Evolutionary conservation across 2,113 vertebrate genomes (phyloP), one percentile per base, ranked within the genome.

Genomic region (Candoia aspera): DNA sequence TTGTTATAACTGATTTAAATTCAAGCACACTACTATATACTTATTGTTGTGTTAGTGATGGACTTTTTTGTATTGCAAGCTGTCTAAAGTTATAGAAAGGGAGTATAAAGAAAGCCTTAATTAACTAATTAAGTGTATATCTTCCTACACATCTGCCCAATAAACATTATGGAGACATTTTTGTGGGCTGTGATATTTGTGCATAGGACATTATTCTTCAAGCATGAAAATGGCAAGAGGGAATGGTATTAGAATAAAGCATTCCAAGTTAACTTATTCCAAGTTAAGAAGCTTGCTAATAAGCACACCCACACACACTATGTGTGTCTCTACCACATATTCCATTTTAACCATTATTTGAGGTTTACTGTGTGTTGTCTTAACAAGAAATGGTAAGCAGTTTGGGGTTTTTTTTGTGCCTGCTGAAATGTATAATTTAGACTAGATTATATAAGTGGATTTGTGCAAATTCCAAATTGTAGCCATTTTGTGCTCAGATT

Each of bases 131-230:
- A 64, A 49, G 60, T 89, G 83, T 93, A 94, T 90, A 93, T 84
- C 33, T 91, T 29, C 62, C 93, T 93, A 90, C 90, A 92, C 94
- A 93, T 94, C 93, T 90, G 94, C 58, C 83, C 83, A 86, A 86
- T 62, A 46, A 26, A 85, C 19, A 91, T 53, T 37, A 15, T 33
- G 13, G 54, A 37, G 33, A 37, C 68, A 90, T 83, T 58, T 84
- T n/a, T 57, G 19, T 26, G 21, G n/a, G 29, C 64, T 91, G 26
- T 86, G 46, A 58, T 86, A 33, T 24, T 10, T 37, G 58, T 46
- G 24, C 57, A 21, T 23, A 87, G 42, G 15, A 37, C n/a, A 87
- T 42, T 37, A 91, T 87, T 68, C 13, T 42, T 68, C 33, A 79
- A 79, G 73, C 73, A 37, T 79, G 15, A 79, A 79, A 79, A 79